phyloP scores from a whole-genome alignment of 2,888 invertebrate species.

The Muscina levida region DNA sequence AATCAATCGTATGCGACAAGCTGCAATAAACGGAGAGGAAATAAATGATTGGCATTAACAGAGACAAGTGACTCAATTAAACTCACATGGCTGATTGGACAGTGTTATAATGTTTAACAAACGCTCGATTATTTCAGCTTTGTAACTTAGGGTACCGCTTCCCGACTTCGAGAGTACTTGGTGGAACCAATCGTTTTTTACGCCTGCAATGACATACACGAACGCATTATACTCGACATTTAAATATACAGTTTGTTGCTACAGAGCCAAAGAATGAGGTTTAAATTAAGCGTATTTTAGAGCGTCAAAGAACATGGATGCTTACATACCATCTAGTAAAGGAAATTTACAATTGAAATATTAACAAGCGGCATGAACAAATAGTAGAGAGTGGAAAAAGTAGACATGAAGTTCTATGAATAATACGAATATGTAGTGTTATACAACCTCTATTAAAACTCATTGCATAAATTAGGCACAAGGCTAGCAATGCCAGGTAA shows the following conservation, averaged over 20 bases:
- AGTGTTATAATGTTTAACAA: slow-evolving; percentile 90
- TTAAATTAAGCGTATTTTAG: slow-evolving; percentile 39
- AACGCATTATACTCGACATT: neutral
- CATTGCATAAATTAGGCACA: slow-evolving; percentile 95
- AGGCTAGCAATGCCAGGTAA: slow-evolving; percentile 93
- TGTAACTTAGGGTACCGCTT: slow-evolving; percentile 85
- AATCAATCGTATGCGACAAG: slow-evolving; percentile 93
- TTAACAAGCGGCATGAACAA: slow-evolving; percentile 63
- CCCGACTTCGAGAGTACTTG: slow-evolving; percentile 85
- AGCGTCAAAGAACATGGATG: slow-evolving; percentile 24
- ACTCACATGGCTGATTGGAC: slow-evolving; percentile 92
- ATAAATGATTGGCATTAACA: no score
- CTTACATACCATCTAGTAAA: slow-evolving; percentile 75
- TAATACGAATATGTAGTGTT: neutral
- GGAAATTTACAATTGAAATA: slow-evolving; percentile 46
- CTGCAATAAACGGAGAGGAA: slow-evolving; percentile 78
- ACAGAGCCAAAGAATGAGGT: slow-evolving; percentile 12
- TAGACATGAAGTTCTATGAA: slow-evolving; percentile 46
- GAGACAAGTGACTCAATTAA: no score
- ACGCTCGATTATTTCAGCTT: slow-evolving; percentile 89
- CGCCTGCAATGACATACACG: slow-evolving; percentile 82
- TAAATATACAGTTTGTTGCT: neutral
- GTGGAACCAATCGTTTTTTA: slow-evolving; percentile 90
- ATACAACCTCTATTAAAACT: slow-evolving; percentile 93
- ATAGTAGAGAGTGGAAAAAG: slow-evolving; percentile 53